Base-by-base conservation (phyloP, 2,888 invertebrate genomes). In the Apodemia duryi region DNA sequence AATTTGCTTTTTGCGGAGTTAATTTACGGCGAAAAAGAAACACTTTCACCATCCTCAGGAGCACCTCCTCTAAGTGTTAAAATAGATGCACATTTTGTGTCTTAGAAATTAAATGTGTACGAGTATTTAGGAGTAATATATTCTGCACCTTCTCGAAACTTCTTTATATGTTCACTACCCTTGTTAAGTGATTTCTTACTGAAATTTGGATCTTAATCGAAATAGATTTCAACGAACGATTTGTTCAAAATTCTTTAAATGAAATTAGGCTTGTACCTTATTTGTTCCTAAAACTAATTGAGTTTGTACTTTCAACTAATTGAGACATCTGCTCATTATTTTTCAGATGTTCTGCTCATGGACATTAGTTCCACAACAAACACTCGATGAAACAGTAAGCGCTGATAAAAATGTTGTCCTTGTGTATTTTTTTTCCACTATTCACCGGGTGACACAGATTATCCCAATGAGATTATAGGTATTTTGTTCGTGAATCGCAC, bases 291-390 rank as follows among this genome's bases (percentile, higher is more conserved):
- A 60, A 60, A 6, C 43, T 63, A 32, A 51, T 21, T 21, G 21
- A 21, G 21, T 11, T 11, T 21, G 2, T 51, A 62, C 84, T 85
- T 83, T 85, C 83, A 80, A 87, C 83, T 90, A 89, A 91, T 84
- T 80, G 49, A 81, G 80, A 76, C 80, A 83, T 89, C 86, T 89
- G 86, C 87, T 91, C 90, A 75, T 90, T 90, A 76, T 88, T 90
- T 88, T 91, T 90, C 91, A 91, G 91, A 91, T 91, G 81, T 88
- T 91, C 85, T 88, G 86, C 80, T 90, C 89, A 82, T 91, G 91
- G 91, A 88, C 88, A 77, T 91, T 91, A 87, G 82, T 91, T 87
- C 86, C 88, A 84, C 91, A 83, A 81, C 88, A 87, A 86, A 84
- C 84, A 80, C 83, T 86, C 84, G 89, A 82, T 85, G 91, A 90